Conservation (phyloP, 2,888 invertebrate genomes). For the Dastarcus helophoroides region DNA sequence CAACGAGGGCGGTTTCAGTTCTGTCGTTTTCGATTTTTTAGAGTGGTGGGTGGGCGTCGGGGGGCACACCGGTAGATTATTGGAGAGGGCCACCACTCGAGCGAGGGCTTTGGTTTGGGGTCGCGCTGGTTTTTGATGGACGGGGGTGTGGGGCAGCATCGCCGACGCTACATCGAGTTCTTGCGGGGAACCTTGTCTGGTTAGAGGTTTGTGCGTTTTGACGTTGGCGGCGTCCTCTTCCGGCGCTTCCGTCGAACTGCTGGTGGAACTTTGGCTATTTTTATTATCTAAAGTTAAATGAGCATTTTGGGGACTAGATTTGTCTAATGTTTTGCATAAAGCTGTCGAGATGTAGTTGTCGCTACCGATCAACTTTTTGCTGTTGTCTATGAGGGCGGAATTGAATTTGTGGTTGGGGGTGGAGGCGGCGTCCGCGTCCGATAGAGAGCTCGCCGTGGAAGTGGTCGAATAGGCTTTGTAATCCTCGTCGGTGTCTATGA, state of each 20-base stretch:
- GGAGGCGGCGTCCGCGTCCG: conserved; percentile 15
- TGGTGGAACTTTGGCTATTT: conserved; percentile 32
- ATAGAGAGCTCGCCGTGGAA: conserved; percentile 18
- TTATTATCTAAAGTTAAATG: conserved; percentile 28
- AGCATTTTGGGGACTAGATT: conserved; percentile 30
- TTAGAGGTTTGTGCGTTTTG: conserved; percentile 58
- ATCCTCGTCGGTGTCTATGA: conserved; percentile 71
- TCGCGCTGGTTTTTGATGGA: conserved; percentile 24
- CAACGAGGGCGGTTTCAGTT: conserved; percentile 39
- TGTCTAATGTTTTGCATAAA: conserved; percentile 36
- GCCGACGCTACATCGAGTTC: conserved; percentile 10
- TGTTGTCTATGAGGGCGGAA: conserved; percentile 44
- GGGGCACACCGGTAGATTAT: conserved; percentile 57
- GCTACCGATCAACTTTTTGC: conserved; percentile 52
- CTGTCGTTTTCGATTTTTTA: conserved; percentile 47
- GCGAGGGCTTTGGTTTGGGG: conserved; percentile 54
- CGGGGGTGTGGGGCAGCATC: conserved; percentile 16
- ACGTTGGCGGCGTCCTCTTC: conserved; percentile 25
- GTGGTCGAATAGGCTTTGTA: conserved; percentile 25
- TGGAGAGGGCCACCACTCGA: conserved; percentile 40
- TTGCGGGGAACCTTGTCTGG: conserved; percentile 46
- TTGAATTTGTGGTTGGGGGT: conserved; percentile 22
- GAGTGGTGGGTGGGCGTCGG: conserved; percentile 84
- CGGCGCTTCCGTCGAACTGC: conserved; percentile 20
- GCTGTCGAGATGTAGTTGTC: conserved; percentile 64